These are phyloP conservation scores for Pelusios castaneus DNA, from an alignment of 2,113 vertebrate genomes.

Conservation along the genomic window DNA sequence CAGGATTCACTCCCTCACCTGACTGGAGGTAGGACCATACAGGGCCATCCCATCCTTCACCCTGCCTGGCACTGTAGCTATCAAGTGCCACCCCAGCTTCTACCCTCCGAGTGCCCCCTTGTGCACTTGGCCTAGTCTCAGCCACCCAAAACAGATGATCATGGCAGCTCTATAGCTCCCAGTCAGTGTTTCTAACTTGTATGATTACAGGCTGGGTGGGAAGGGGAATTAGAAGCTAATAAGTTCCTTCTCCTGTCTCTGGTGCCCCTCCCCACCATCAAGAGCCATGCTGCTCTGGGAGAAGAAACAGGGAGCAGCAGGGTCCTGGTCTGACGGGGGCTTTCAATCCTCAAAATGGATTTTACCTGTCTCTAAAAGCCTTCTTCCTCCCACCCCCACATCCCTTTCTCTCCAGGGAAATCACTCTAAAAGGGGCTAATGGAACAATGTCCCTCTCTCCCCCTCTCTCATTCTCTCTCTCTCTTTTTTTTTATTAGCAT, in stretches of 20 bases:
- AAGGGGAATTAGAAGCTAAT: not conserved
- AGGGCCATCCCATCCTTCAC: accelerated
- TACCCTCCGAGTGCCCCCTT: not conserved
- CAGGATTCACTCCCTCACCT: accelerated
- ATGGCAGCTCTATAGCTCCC: not conserved
- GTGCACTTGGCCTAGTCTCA: not conserved
- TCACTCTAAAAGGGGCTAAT: slow-evolving; percentile 96
- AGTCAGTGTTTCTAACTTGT: accelerated
- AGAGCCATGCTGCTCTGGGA: not conserved
- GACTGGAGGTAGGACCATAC: not conserved
- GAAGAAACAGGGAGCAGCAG: slow-evolving; percentile 48
- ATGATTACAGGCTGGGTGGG: not conserved
- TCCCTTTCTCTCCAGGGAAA: slow-evolving; percentile 82
- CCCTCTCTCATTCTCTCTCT: slow-evolving; percentile 72
- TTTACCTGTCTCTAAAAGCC: slow-evolving; percentile 77
- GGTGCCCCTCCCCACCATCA: not conserved
- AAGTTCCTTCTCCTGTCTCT: slow-evolving; percentile 12
- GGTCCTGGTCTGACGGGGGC: slow-evolving; percentile 57
- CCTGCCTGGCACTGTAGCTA: not conserved
- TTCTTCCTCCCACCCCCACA: slow-evolving; percentile 65
- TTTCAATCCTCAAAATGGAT: slow-evolving; percentile 71
- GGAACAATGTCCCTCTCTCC: slow-evolving; percentile 87
- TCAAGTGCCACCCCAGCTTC: too few relatives aligned
- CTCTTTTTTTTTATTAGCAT: slow-evolving; percentile 88
- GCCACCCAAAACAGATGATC: accelerated